Evolutionary conservation across 2,113 vertebrate species (phyloP).

Genomic region (Noturus placidus): DNA sequence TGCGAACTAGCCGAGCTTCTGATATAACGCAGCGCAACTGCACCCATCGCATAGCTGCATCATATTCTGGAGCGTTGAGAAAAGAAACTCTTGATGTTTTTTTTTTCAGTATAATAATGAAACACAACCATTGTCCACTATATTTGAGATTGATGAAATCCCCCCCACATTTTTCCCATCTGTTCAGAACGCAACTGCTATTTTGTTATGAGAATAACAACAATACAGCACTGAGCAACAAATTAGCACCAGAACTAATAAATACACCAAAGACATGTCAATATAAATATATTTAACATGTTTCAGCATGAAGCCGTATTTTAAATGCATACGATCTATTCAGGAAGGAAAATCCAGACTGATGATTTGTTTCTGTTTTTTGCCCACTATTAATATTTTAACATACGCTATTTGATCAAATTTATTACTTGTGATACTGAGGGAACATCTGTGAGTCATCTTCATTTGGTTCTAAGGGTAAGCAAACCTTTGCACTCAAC

Average conservation of each 20-base stretch:
- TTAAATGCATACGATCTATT: neutral
- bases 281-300: neutral
- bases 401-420: neutral
- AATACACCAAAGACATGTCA: neutral
- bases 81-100: neutral
- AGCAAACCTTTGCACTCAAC: constrained; percentile 16
- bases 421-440: neutral
- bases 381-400: neutral
- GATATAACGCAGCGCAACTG: neutral
- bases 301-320: neutral
- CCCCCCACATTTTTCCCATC: neutral
- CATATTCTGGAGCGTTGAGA: neutral
- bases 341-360: neutral
- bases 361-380: neutral
- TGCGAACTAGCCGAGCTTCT: neutral
- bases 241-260: neutral
- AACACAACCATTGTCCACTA: neutral
- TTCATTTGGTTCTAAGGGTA: neutral
- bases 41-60: neutral
- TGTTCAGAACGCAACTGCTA: neutral
- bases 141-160: neutral
- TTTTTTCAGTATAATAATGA: neutral
- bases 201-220: neutral
- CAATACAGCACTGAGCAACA: neutral
- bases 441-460: neutral